These are phyloP conservation scores for Tetragonula clypearis DNA, from an alignment of 1,140 invertebrate genomes.

Conservation along the genomic window DNA sequence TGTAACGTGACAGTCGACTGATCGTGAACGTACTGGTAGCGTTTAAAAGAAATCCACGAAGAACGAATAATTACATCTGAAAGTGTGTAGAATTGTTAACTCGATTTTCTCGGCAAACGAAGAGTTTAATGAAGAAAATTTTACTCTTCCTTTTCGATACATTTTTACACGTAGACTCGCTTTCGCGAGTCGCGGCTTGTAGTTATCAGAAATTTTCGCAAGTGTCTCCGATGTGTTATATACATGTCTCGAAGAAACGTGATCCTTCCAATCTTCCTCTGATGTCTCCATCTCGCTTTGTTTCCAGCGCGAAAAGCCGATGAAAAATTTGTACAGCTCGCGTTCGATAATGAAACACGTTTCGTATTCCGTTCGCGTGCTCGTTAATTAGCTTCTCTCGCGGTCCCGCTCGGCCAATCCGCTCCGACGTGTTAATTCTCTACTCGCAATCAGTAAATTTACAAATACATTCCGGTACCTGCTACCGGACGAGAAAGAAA, in stretches of 20 bases:
- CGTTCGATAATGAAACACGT: constrained; percentile 11
- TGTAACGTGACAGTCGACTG: no score
- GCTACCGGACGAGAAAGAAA: constrained; percentile 5
- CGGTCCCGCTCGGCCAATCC: constrained; percentile 29
- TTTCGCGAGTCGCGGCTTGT: no score
- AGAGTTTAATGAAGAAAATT: no score
- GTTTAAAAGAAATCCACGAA: not conserved
- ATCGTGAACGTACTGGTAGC: no score
- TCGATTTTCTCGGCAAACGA: no score
- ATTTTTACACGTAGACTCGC: no score
- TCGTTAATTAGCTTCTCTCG: constrained; percentile 41
- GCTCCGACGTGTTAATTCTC: constrained; percentile 38
- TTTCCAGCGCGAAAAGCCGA: not conserved
- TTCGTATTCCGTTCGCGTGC: constrained; percentile 41
- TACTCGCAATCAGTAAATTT: constrained; percentile 30
- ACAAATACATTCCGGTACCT: constrained; percentile 20
- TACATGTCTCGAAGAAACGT: not conserved
- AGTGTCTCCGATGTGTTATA: no score
- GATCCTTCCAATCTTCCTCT: not conserved
- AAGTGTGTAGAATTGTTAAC: no score
- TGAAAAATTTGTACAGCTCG: not conserved
- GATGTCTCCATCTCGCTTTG: not conserved
- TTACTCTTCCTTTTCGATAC: no score
- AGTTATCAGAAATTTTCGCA: no score
- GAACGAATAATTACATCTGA: no score